These are phyloP conservation scores for Pseudorhombus dupliciocellatus DNA, from an alignment of 2,113 vertebrate species.

Conservation along the genomic window DNA sequence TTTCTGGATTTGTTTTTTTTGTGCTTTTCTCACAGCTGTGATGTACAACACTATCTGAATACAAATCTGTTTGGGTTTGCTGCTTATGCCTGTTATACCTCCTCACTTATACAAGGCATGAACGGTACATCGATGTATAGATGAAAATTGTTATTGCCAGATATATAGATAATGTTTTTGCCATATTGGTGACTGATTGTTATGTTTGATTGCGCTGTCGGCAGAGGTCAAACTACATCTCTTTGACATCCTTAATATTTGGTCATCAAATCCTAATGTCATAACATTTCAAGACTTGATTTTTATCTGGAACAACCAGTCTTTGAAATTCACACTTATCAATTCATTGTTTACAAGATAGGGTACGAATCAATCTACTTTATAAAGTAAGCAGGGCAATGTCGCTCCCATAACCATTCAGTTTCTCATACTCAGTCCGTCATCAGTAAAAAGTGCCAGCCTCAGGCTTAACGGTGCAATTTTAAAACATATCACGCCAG, in stretches of 20 bases:
- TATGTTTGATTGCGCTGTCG: too few relatives aligned
- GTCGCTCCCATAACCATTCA: slow-evolving; percentile 12
- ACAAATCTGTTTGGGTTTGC: neutral
- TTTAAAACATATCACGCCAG: slow-evolving; percentile 43
- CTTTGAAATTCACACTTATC: neutral
- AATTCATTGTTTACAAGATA: slow-evolving; percentile 3
- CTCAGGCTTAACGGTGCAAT: slow-evolving; percentile 28
- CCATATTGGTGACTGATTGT: too few relatives aligned
- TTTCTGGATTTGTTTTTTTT: neutral
- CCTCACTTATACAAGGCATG: too few relatives aligned
- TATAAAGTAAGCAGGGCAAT: slow-evolving; percentile 5
- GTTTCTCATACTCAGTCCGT: slow-evolving; percentile 10
- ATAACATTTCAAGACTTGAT: neutral
- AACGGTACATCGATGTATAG: too few relatives aligned
- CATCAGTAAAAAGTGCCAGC: slow-evolving; percentile 33
- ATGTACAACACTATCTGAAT: too few relatives aligned
- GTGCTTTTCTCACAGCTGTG: too few relatives aligned
- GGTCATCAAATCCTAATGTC: slow-evolving; percentile 5
- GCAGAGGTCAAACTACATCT: too few relatives aligned
- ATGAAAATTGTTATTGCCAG: too few relatives aligned
- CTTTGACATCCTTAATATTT: too few relatives aligned
- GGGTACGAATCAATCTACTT: slow-evolving; percentile 24
- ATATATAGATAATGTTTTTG: too few relatives aligned
- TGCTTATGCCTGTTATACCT: too few relatives aligned
- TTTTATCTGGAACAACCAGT: neutral